A percentile compares a stretch with the other conserved stretches of the same genome.
phyloP scores from a whole-genome alignment of 2,797 vertebrate genomes.

The Tolypeutes matacus region DNA sequence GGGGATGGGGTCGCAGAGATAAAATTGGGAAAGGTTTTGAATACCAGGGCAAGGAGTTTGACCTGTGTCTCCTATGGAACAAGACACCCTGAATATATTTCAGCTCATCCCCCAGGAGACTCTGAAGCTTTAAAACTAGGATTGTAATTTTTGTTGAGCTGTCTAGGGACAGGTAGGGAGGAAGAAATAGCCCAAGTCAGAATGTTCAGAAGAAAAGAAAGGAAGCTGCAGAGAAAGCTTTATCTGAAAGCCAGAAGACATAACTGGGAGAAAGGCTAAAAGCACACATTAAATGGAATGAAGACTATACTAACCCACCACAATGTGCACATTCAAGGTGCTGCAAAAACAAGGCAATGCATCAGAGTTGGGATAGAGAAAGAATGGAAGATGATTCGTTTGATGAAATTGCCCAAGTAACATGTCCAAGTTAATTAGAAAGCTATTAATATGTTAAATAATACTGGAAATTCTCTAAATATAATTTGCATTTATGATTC shows the following conservation, averaged over 20 bases:
- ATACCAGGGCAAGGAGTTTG: neutral
- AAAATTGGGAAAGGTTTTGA: neutral
- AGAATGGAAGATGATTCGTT: neutral
- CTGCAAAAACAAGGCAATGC: neutral
- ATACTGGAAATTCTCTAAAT: neutral
- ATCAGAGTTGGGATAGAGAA: neutral
- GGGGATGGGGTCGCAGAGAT: neutral
- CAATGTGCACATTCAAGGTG: neutral
- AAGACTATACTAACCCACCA: neutral
- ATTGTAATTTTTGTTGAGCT: neutral
- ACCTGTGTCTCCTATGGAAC: too few relatives aligned
- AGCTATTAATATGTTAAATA: neutral
- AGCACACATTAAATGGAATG: neutral
- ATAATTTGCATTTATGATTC: neutral
- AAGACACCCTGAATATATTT: too few relatives aligned
- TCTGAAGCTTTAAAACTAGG: neutral
- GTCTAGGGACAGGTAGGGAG: neutral
- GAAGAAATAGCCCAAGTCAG: neutral
- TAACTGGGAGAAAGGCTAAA: neutral
- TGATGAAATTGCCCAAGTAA: slow-evolving; percentile 8
- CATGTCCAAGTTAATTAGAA: slow-evolving; percentile 16
- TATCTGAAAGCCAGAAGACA: neutral
- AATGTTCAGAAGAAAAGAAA: neutral
- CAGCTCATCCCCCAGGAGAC: neutral
- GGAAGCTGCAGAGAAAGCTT: neutral